These are phyloP conservation scores for Trissolcus brochymenae DNA, from an alignment of 2,888 invertebrate species.

Conservation along the genomic window DNA sequence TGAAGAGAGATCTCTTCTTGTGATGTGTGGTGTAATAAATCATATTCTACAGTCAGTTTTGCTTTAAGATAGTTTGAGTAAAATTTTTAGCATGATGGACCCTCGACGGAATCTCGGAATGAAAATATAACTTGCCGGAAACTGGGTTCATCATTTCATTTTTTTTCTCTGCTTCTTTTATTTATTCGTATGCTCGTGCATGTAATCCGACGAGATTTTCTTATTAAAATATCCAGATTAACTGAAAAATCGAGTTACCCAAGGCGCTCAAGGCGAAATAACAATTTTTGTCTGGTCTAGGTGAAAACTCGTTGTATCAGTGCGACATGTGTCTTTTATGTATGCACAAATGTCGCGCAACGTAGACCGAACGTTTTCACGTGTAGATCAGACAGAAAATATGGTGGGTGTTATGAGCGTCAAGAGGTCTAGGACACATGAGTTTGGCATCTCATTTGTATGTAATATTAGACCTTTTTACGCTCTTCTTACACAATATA, in stretches of 20 bases:
- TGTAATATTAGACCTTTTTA: too few relatives aligned
- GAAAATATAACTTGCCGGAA: not conserved
- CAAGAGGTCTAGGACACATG: too few relatives aligned
- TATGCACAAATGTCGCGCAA: too few relatives aligned
- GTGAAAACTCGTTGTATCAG: too few relatives aligned
- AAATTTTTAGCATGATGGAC: not conserved
- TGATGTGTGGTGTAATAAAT: not conserved
- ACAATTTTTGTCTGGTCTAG: too few relatives aligned
- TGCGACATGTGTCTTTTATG: too few relatives aligned
- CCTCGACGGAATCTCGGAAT: constrained; percentile 1
- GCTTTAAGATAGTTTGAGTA: constrained; percentile 4
- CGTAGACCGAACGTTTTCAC: too few relatives aligned
- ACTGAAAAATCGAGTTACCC: constrained; percentile 2
- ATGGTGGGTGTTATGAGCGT: too few relatives aligned
- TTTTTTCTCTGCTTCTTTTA: not conserved
- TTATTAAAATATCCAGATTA: constrained; percentile 13
- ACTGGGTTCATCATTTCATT: not conserved
- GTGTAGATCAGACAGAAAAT: too few relatives aligned
- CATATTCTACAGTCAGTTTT: constrained; percentile 15
- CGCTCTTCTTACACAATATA: too few relatives aligned
- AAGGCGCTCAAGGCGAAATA: constrained; percentile 1
- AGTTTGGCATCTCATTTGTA: too few relatives aligned
- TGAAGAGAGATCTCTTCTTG: too few relatives aligned
- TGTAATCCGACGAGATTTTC: constrained; percentile 7
- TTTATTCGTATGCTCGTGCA: not conserved